Conservation (phyloP, 2,797 vertebrate species). For the Chaetodon trifasciatus region DNA sequence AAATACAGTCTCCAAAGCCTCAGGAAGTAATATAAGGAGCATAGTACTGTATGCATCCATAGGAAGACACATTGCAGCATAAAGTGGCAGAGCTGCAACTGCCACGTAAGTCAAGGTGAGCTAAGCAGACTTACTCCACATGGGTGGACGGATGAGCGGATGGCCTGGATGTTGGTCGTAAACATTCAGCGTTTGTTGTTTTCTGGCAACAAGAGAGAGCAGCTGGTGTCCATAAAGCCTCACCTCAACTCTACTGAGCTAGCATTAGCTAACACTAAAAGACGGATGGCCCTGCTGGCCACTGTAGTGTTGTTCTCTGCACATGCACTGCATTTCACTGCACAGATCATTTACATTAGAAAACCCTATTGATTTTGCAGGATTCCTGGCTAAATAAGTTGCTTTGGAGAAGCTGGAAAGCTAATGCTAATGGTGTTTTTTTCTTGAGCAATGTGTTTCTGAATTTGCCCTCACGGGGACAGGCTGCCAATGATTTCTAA, state of each 20-base stretch:
- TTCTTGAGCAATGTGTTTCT: slow-evolving; percentile 54
- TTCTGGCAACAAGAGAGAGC: slow-evolving; percentile 53
- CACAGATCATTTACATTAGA: slow-evolving; percentile 36
- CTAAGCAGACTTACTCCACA: slow-evolving; percentile 34
- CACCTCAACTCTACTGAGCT: slow-evolving; percentile 55
- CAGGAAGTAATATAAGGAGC: background rate
- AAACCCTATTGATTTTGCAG: slow-evolving; percentile 38
- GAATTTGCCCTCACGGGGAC: slow-evolving; percentile 41
- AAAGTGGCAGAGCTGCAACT: slow-evolving; percentile 2
- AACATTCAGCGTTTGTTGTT: slow-evolving; percentile 73
- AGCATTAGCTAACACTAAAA: slow-evolving; percentile 44
- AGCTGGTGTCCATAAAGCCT: slow-evolving; percentile 78
- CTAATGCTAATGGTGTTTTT: slow-evolving; percentile 30
- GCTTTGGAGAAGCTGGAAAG: slow-evolving; percentile 28
- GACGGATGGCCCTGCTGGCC: slow-evolving; percentile 36
- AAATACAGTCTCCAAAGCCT: background rate
- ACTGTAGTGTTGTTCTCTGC: slow-evolving; percentile 35
- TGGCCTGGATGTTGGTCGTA: slow-evolving; percentile 58
- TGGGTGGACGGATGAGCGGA: slow-evolving; percentile 30
- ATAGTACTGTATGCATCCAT: background rate
- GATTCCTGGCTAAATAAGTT: slow-evolving; percentile 27
- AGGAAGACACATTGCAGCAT: background rate
- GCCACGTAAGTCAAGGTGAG: slow-evolving; percentile 34
- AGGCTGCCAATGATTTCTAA: slow-evolving; percentile 50
- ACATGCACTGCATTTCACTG: slow-evolving; percentile 45